A percentile compares a stretch with the other conserved stretches of the same genome.
Evolutionary conservation across 2,888 invertebrate species (phyloP).

Genomic region (Campoletis raptor): DNA sequence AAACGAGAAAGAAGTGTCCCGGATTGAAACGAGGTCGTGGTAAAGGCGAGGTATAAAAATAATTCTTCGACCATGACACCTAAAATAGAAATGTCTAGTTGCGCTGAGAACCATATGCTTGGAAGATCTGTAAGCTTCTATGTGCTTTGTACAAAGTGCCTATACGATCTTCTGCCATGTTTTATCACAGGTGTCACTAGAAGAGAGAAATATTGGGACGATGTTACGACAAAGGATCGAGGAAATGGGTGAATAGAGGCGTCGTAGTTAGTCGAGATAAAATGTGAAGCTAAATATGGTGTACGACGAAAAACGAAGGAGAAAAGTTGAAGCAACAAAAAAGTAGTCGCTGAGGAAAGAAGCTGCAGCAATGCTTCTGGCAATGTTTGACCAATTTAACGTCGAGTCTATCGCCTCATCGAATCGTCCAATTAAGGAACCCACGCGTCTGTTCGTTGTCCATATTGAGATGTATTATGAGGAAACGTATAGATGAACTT

Average conservation of each 20-base stretch:
- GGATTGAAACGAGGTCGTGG: conserved; percentile 63
- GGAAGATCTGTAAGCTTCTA: conserved; percentile 17
- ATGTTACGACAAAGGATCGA: not conserved
- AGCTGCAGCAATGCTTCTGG: conserved; percentile 62
- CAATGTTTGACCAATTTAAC: conserved; percentile 65
- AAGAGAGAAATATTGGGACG: conserved; percentile 17
- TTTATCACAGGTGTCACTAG: conserved; percentile 22
- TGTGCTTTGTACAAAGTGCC: conserved; percentile 14
- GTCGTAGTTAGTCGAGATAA: not conserved
- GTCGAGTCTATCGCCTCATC: conserved; percentile 71
- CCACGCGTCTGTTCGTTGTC: conserved; percentile 74
- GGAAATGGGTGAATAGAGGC: not conserved
- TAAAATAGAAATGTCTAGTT: conserved; percentile 71
- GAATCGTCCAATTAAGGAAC: conserved; percentile 80
- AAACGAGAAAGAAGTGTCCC: conserved; percentile 52
- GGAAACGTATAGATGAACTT: conserved; percentile 44
- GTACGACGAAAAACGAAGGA: not conserved
- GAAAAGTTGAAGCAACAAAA: not conserved
- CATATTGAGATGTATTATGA: conserved; percentile 55
- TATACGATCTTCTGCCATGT: conserved; percentile 4
- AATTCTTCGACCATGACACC: conserved; percentile 70
- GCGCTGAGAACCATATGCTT: conserved; percentile 11
- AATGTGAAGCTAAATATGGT: not conserved
- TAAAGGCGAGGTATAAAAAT: conserved; percentile 66
- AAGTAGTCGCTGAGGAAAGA: conserved; percentile 15